Evolutionary conservation across 1,140 invertebrate genomes (phyloP).

Genomic region (Heliothis virescens): DNA sequence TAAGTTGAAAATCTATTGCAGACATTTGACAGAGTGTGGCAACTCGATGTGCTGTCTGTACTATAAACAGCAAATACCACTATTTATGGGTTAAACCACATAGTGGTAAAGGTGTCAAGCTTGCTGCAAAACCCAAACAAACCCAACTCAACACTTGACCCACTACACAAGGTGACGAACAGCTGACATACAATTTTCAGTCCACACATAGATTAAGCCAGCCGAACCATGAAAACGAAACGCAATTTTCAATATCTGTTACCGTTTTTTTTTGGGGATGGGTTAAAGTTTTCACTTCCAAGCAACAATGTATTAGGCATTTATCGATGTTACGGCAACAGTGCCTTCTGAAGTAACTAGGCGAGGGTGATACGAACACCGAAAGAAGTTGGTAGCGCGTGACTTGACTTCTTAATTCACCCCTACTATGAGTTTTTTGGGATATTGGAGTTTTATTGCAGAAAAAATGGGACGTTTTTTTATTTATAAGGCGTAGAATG

Average conservation of each 20-base stretch:
- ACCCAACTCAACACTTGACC: constrained; percentile 42
- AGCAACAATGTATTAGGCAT: constrained; percentile 44
- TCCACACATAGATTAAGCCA: background rate
- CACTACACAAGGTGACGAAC: constrained; percentile 24
- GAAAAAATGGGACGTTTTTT: background rate
- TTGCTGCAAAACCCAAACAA: background rate
- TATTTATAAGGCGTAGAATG: background rate
- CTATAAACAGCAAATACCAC: too few species aligned
- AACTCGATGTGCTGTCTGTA: too few species aligned
- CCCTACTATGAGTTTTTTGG: constrained; percentile 36
- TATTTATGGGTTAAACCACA: background rate
- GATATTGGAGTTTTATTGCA: constrained; percentile 24
- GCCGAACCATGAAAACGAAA: background rate
- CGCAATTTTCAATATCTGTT: constrained; percentile 26
- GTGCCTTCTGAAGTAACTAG: constrained; percentile 54
- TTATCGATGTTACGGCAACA: constrained; percentile 44
- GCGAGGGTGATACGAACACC: constrained; percentile 55
- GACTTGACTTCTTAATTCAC: constrained; percentile 50
- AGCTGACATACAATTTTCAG: constrained; percentile 18
- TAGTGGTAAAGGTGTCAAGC: background rate
- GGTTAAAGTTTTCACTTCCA: constrained; percentile 16
- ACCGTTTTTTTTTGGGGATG: constrained; percentile 10
- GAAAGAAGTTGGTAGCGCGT: constrained; percentile 62
- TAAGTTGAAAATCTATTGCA: too few species aligned
- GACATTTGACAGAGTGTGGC: too few species aligned